Conservation (phyloP, 2,888 invertebrate genomes). For the Drosophila diplacantha region DNA sequence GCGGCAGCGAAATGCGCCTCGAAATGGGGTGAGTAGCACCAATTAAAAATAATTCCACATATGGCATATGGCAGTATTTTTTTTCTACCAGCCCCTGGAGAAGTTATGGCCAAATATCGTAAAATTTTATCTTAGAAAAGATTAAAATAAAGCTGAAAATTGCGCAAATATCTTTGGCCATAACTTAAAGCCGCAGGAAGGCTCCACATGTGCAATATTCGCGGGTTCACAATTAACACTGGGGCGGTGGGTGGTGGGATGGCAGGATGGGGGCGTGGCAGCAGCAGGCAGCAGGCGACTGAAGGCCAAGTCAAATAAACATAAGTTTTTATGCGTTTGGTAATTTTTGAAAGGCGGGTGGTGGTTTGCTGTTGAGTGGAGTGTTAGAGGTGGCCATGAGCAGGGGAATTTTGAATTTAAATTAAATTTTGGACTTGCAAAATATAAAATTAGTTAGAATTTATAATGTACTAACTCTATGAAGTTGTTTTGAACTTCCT, state of each 20-base stretch:
- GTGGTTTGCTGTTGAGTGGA: conserved; percentile 43
- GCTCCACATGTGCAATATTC: conserved; percentile 56
- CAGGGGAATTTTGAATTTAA: background rate
- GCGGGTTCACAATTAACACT: conserved; percentile 71
- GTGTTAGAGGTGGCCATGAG: conserved; percentile 41
- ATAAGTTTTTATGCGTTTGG: conserved; percentile 70
- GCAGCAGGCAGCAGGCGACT: conserved; percentile 12
- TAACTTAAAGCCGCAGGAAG: conserved; percentile 42
- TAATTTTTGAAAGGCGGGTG: conserved; percentile 40
- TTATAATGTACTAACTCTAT: too few species aligned
- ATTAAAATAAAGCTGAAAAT: conserved; percentile 69
- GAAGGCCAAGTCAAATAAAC: conserved; percentile 73
- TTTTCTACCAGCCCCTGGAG: conserved; percentile 9
- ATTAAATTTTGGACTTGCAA: background rate
- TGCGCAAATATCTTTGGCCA: conserved; percentile 52
- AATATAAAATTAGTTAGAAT: too few species aligned
- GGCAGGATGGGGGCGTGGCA: conserved; percentile 26
- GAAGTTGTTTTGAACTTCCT: too few species aligned
- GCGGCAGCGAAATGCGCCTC: conserved; percentile 33
- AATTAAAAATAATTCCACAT: conserved; percentile 68
- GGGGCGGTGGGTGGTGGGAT: conserved; percentile 21
- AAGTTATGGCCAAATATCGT: conserved; percentile 52
- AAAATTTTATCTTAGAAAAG: conserved; percentile 69
- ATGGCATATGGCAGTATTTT: conserved; percentile 63
- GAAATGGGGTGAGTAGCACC: conserved; percentile 33